A percentile compares a stretch with the other conserved stretches of the same genome.
These are phyloP conservation scores for Drosophila flavopinicola DNA, from an alignment of 2,888 invertebrate species.

Conservation along the genomic window DNA sequence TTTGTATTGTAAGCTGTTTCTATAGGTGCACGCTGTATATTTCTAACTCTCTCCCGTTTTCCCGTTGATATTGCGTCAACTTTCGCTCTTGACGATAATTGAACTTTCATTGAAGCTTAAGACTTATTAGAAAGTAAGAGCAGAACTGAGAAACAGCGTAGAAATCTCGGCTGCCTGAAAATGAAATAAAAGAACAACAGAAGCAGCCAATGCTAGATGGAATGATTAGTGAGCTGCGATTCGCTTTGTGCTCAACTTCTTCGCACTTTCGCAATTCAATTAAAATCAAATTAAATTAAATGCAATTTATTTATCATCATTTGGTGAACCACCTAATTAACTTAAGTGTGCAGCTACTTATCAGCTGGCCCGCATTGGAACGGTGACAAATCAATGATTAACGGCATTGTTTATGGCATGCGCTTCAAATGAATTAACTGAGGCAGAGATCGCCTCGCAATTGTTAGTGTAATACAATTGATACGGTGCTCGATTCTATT, in stretches of 20 bases:
- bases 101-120: slow-evolving; percentile 77
- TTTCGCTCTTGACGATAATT: slow-evolving; percentile 74
- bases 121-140: slow-evolving; percentile 73
- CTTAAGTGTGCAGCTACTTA: slow-evolving; percentile 70
- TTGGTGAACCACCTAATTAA: slow-evolving; percentile 69
- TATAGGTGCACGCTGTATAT: slow-evolving; percentile 2
- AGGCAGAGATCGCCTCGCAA: slow-evolving; percentile 42
- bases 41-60: slow-evolving; percentile 17
- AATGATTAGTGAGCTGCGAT: slow-evolving; percentile 53
- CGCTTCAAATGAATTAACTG: slow-evolving; percentile 60
- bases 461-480: slow-evolving; percentile 56
- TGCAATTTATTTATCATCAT: slow-evolving; percentile 77
- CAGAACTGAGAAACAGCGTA: slow-evolving; percentile 49
- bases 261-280: slow-evolving; percentile 33
- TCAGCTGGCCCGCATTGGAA: slow-evolving; percentile 49
- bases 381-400: slow-evolving; percentile 55
- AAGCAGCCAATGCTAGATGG: slow-evolving; percentile 39
- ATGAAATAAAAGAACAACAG: slow-evolving; percentile 59
- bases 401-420: slow-evolving; percentile 40
- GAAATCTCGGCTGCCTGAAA: slow-evolving; percentile 56
- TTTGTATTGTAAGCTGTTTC: slow-evolving; percentile 5
- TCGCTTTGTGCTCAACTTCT: slow-evolving; percentile 36
- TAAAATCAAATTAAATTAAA: slow-evolving; percentile 74
- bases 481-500: slow-evolving; percentile 41
- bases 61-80: slow-evolving; percentile 51